Percentiles rank a stretch among this genome's conserved stretches.
Conservation (phyloP, 2,113 vertebrate genomes). For the Pitta sordida region DNA sequence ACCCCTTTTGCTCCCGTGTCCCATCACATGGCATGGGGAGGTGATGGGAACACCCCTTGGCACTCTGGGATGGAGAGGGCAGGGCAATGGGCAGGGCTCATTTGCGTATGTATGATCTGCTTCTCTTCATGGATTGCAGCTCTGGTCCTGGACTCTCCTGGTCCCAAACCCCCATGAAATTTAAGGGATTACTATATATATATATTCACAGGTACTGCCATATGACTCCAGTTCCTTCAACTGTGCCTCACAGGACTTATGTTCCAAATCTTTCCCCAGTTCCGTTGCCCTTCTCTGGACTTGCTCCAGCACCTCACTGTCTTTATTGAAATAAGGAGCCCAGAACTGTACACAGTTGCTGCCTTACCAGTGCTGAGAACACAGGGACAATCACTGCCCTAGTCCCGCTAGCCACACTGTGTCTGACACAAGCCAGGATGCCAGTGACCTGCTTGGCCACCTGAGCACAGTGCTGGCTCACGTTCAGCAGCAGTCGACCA, state of each 20-base stretch:
- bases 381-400: neutral
- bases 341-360: fast-evolving
- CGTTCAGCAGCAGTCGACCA: fast-evolving
- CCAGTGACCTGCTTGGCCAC: neutral
- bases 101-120: too few species aligned
- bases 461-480: neutral
- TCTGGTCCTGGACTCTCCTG: too few species aligned
- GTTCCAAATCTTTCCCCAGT: neutral
- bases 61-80: too few species aligned
- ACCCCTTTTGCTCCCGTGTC: too few species aligned
- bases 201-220: neutral
- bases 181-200: too few species aligned
- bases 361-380: fast-evolving
- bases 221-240: neutral
- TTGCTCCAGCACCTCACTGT: neutral
- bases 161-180: too few species aligned
- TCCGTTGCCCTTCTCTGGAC: neutral
- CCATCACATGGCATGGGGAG: too few species aligned
- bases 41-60: too few species aligned
- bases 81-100: too few species aligned
- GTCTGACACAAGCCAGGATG: neutral
- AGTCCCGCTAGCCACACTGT: neutral
- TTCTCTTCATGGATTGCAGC: too few species aligned
- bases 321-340: neutral
- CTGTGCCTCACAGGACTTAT: neutral